A percentile compares a stretch with the other conserved stretches of the same genome.
Conservation (phyloP, 2,113 vertebrate genomes). For the Coturnix japonica region DNA sequence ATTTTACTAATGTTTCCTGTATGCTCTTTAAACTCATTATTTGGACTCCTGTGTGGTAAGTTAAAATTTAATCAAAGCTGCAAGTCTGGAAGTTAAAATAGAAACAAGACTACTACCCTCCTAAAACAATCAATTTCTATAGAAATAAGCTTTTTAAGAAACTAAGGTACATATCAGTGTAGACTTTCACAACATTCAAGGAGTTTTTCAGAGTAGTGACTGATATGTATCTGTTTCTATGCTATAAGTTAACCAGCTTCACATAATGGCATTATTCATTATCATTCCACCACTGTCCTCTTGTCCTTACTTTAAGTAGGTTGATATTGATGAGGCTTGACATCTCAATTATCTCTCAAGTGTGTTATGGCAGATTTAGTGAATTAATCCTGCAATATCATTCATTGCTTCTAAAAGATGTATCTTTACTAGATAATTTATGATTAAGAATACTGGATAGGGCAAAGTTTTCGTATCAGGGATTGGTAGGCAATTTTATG, state of each 20-base stretch:
- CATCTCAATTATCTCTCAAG: constrained; percentile 19
- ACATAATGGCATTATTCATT: neutral
- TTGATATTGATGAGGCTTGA: constrained; percentile 52
- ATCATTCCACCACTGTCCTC: neutral
- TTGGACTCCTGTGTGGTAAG: neutral
- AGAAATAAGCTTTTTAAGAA: neutral
- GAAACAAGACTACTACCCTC: neutral
- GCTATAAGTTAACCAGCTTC: neutral
- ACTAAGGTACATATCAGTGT: neutral
- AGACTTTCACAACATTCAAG: neutral
- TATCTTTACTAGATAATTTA: neutral
- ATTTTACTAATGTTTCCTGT: neutral
- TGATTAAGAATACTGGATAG: neutral
- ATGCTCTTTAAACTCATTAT: neutral
- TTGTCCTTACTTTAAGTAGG: neutral
- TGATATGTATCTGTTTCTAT: neutral
- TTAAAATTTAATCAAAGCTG: neutral
- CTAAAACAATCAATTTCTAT: neutral
- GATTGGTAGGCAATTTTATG: neutral
- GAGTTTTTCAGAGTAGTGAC: neutral
- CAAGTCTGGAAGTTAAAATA: neutral
- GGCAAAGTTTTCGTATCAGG: neutral
- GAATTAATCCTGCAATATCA: neutral
- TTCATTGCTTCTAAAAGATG: constrained; percentile 14
- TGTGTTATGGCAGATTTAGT: neutral